Percentiles rank a stretch among this genome's conserved stretches.
phyloP scores from a whole-genome alignment of 2,888 invertebrate genomes.

The Cephus pygmeus region DNA sequence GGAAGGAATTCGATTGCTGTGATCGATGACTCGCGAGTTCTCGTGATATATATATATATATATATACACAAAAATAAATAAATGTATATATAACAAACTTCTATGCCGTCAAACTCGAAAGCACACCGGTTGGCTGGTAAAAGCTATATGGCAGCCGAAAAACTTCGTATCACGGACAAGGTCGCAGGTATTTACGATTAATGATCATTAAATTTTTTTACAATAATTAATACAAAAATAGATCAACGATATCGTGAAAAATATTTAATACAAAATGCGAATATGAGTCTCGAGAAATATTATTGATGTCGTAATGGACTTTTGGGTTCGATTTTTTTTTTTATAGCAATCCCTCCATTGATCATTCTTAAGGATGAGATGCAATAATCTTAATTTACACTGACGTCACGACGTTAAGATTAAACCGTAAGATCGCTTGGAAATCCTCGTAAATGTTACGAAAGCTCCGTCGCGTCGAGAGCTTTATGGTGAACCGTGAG shows the following conservation, averaged over 20 bases:
- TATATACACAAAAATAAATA: too few species aligned
- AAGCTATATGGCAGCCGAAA: not conserved
- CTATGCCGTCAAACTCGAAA: not conserved
- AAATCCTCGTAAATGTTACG: conserved; percentile 30
- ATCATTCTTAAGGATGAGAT: not conserved
- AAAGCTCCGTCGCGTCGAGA: conserved; percentile 24
- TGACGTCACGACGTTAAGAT: not conserved
- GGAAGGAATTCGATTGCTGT: not conserved
- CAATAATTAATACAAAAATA: not conserved
- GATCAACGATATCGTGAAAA: not conserved
- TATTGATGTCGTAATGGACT: not conserved
- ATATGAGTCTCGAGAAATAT: not conserved
- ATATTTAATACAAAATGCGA: not conserved
- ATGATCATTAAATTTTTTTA: not conserved
- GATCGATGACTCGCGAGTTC: not conserved
- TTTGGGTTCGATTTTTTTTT: not conserved
- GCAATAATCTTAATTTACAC: not conserved
- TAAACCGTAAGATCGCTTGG: not conserved
- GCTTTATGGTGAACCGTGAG: conserved; percentile 25
- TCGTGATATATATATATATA: not conserved
- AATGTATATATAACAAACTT: not conserved
- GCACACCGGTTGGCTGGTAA: not conserved
- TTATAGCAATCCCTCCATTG: not conserved
- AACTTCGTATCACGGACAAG: not conserved
- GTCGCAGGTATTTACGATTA: not conserved